Base-by-base conservation (phyloP, 2,888 invertebrate genomes). In the Habroteleia sp. region DNA sequence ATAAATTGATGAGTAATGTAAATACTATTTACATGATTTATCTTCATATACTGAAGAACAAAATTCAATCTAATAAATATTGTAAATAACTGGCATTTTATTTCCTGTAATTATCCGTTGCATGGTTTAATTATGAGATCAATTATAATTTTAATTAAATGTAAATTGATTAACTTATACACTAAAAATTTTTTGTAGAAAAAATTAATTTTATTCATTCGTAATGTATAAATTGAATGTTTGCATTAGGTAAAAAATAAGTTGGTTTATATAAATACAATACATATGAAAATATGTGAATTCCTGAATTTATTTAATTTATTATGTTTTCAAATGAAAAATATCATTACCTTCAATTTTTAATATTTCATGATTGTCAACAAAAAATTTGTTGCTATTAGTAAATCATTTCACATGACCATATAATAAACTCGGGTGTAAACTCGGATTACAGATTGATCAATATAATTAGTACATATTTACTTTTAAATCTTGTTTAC, bases 11-110 rank as follows among this genome's bases (percentile, higher is more conserved):
- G 35, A 50, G 35, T 17, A 50, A 37, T 17, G 4, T 50, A 35
- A 23, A 25, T 50, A 33, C 4, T 50, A 52, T 52, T 5, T 52
- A 52, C 52, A 52, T 16, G 39, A 39, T 52, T 37, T 6, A 48
- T 10, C 17, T 7, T 1, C n/a, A 17, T 7, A 11, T 33, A 2
- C 8, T 50, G 13, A 8, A 20, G 16, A 39, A 39, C 25, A 52
- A 37, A 6, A 14, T 29, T 20, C 17, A 41, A 39, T 1, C 25
- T 39, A 16, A 42, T 56, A 56, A 42, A 42, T 56, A 54, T 16
- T 25, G 23, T 17, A 54, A 52, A 52, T 23, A 23, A 50, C 23
- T 39, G 54, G 41, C 39, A 23, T 52, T 35, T 13, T 13, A 35
- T 23, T 52, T 52, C 37, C 14, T 37, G 25, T n/a, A 52, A 25